Base-by-base conservation (phyloP, 2,888 invertebrate genomes). In the Amblyteles armatorius region DNA sequence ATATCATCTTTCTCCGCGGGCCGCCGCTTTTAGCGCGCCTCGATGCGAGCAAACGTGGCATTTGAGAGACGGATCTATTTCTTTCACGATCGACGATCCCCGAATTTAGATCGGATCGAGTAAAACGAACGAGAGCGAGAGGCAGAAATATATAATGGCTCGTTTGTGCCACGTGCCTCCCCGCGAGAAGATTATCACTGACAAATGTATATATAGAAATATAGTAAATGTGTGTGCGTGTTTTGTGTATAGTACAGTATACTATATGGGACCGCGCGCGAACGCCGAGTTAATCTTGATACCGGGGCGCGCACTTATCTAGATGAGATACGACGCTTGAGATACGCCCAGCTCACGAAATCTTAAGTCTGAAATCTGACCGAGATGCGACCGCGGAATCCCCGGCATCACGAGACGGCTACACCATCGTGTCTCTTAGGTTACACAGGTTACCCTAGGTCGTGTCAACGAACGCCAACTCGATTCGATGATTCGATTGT, bases 251-350 rank as follows among this genome's bases (percentile, higher is more conserved):
- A 26, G 40, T 19, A 67, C 19, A 11, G 36, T 16, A 40, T 40
- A 67, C 63, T 76, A 36, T 65, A 76, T 74, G 60, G 19, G 57
- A 60, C 6, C 44, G 74, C 83, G 82, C 84, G 83, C 85, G 84
- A 86, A 88, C 84, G 84, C 87, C 88, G 89, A 89, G 91, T 88
- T 90, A 90, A 93, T 93, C 93, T 93, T 91, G 93, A 93, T 93
- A 91, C 87, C 88, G 84, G 84, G 71, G 88, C 88, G 85, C 87
- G 88, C 90, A 85, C 85, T 85, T 91, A 93, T 93, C 93, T 92
- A 91, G 93, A 93, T 93, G 92, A 93, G 93, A 93, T 93, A 93
- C 89, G 89, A 85, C 91, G 92, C 91, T 92, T 91, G 90, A 93
- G 93, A 93, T 93, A 92, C 91, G 90, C 90, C 90, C 90, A 79